Conservation (phyloP, 2,888 invertebrate species). For the Trypoxylon attenuatum region DNA sequence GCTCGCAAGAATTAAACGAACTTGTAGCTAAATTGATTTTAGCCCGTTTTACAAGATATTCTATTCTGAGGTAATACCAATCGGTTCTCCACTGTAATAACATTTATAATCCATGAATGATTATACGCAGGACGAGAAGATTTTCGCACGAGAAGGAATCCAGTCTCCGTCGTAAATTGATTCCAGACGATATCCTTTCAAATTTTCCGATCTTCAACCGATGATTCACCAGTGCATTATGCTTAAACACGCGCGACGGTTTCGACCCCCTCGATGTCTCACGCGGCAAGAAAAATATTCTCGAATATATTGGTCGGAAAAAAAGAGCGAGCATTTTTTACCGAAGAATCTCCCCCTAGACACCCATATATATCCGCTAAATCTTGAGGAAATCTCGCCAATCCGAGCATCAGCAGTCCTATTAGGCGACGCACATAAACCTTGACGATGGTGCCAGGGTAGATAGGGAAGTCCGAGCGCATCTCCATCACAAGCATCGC, state of each 20-base stretch:
- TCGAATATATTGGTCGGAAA: slow-evolving; percentile 28
- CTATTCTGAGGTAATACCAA: too few species aligned
- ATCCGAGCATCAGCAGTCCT: slow-evolving; percentile 26
- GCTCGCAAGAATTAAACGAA: too few species aligned
- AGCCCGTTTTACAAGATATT: too few species aligned
- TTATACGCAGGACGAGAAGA: slow-evolving; percentile 1
- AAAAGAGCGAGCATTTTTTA: slow-evolving; percentile 23
- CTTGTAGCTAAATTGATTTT: too few species aligned
- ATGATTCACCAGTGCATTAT: slow-evolving; percentile 39
- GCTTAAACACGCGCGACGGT: slow-evolving; percentile 35
- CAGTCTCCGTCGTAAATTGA: slow-evolving; percentile 26
- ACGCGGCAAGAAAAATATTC: slow-evolving; percentile 33
- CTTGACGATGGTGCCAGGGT: not conserved
- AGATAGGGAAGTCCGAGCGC: not conserved
- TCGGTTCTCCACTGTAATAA: slow-evolving; percentile 2
- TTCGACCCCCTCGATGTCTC: not conserved
- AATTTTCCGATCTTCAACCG: slow-evolving; percentile 21
- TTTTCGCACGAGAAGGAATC: slow-evolving; percentile 4
- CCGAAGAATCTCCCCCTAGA: slow-evolving; percentile 5
- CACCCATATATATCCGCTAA: slow-evolving; percentile 7
- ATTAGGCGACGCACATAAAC: slow-evolving; percentile 38
- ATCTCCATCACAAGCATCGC: slow-evolving; percentile 4
- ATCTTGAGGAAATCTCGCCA: slow-evolving; percentile 30
- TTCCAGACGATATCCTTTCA: slow-evolving; percentile 35
- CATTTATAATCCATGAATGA: slow-evolving; percentile 24